Conservation (phyloP, 2,888 invertebrate species). For the Caenorhabditis zanzibari region DNA sequence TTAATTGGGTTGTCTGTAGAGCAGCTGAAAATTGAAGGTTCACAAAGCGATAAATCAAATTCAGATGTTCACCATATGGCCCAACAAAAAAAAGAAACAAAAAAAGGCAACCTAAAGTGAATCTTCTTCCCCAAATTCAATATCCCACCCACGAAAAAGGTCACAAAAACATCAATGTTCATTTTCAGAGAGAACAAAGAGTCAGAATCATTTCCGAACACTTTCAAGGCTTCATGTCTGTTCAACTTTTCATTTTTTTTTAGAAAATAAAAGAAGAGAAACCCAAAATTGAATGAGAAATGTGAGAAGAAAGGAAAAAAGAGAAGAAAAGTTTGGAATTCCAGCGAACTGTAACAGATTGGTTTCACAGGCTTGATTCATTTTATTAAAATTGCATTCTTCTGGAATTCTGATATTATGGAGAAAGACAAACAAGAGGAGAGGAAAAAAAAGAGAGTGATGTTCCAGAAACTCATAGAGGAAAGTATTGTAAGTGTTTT, state of each 20-base stretch:
- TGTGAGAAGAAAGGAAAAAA: background rate
- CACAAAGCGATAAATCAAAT: background rate
- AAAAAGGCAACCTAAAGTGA: background rate
- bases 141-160: constrained; percentile 27
- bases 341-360: constrained; percentile 33
- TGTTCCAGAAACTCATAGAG: constrained; percentile 32
- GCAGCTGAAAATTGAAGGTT: constrained; percentile 32
- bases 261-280: background rate
- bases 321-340: constrained; percentile 11
- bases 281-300: constrained; percentile 11
- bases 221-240: constrained; percentile 22
- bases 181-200: constrained; percentile 21
- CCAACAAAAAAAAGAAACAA: background rate
- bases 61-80: background rate
- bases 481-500: constrained; percentile 56
- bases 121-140: background rate
- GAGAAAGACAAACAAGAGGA: background rate
- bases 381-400: background rate
- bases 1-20: constrained; percentile 6
- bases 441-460: background rate
- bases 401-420: background rate
- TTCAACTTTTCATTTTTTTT: background rate
- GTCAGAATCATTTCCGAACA: constrained; percentile 29
- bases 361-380: background rate
- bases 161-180: constrained; percentile 42